phyloP scores from a whole-genome alignment of 2,888 invertebrate genomes.

The Cyclophora punctaria region DNA sequence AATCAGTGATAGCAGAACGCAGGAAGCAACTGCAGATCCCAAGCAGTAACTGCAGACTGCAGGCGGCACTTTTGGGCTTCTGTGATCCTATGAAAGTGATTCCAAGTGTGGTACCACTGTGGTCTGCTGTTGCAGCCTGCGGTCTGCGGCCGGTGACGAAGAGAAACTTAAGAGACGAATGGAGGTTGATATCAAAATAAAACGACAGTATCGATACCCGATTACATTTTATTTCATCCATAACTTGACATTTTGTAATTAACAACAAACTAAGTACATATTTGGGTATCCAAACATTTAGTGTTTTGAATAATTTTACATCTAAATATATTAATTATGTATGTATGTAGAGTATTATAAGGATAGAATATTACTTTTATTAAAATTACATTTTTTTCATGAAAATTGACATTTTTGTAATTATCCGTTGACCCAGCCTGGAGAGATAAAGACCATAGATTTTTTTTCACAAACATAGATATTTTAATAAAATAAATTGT shows the following conservation, averaged over 20 bases:
- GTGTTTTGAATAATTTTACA: too few species aligned
- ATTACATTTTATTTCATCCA: slow-evolving; percentile 53
- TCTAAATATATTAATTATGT: slow-evolving; percentile 26
- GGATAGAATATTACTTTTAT: slow-evolving; percentile 20
- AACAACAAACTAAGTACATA: slow-evolving; percentile 58
- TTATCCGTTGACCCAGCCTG: slow-evolving; percentile 22
- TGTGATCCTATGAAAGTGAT: too few species aligned
- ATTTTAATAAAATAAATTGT: neutral
- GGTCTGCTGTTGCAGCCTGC: too few species aligned
- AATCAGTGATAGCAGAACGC: too few species aligned
- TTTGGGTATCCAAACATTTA: slow-evolving; percentile 39
- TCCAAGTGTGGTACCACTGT: too few species aligned
- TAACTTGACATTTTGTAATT: slow-evolving; percentile 52
- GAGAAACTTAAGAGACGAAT: too few species aligned
- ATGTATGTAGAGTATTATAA: slow-evolving; percentile 62
- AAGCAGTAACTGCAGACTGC: too few species aligned
- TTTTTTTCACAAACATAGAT: slow-evolving; percentile 2
- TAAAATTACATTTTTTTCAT: slow-evolving; percentile 23
- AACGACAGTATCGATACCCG: slow-evolving; percentile 44
- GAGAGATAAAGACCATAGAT: slow-evolving; percentile 14
- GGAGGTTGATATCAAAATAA: slow-evolving; percentile 17
- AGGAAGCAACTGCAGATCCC: too few species aligned
- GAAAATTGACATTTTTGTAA: slow-evolving; percentile 38
- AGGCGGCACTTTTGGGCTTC: too few species aligned
- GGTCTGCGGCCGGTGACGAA: too few species aligned